phyloP scores from a whole-genome alignment of 2,888 invertebrate genomes.

The Electrophaes corylata region DNA sequence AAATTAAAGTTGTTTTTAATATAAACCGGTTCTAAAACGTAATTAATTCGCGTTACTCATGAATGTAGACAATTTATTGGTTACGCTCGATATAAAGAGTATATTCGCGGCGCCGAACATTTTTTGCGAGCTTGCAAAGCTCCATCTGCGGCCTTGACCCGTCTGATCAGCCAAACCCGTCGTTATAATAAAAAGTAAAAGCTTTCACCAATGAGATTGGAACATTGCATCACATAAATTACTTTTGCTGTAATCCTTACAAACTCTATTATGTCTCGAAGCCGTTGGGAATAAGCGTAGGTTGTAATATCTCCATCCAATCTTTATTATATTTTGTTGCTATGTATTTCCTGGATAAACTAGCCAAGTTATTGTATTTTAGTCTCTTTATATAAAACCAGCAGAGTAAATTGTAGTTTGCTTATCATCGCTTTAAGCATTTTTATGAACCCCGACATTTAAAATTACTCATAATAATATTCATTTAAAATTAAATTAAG shows the following conservation, averaged over 20 bases:
- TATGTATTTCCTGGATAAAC: conserved; percentile 11
- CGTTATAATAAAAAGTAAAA: conserved; percentile 71
- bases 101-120: conserved; percentile 65
- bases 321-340: not conserved
- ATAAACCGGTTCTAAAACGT: conserved; percentile 42
- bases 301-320: conserved; percentile 4
- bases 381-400: not conserved
- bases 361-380: conserved; percentile 5
- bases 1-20: conserved; percentile 54
- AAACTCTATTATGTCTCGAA: conserved; percentile 18
- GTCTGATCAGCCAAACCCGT: conserved; percentile 69
- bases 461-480: conserved; percentile 8
- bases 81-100: conserved; percentile 59
- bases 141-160: conserved; percentile 68
- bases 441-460: conserved; percentile 13
- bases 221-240: conserved; percentile 36
- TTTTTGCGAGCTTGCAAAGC: conserved; percentile 66
- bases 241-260: conserved; percentile 34
- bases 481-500: conserved; percentile 3
- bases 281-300: conserved; percentile 2
- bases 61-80: conserved; percentile 64
- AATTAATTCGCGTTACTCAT: conserved; percentile 42
- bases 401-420: not conserved
- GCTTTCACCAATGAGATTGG: conserved; percentile 65
- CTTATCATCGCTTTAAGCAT: not conserved